These are phyloP conservation scores for Buceros bicornis DNA, from an alignment of 2,797 vertebrate species.

Conservation along the genomic window DNA sequence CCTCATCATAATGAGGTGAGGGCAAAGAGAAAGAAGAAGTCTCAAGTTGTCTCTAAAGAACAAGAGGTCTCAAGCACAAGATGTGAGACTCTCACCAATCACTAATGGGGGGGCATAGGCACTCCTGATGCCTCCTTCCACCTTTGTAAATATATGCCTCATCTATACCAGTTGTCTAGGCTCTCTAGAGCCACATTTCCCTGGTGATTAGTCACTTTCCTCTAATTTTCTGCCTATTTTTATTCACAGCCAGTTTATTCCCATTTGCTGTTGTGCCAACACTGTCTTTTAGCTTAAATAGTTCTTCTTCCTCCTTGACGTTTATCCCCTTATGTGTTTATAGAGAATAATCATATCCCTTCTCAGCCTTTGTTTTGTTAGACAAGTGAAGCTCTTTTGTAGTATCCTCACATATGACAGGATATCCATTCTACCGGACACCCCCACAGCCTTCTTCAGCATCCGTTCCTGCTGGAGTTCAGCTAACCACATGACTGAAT, in stretches of 20 bases:
- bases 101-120: accelerated
- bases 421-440: not conserved
- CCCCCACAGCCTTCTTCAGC: not conserved
- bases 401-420: not conserved
- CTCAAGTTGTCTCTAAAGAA: not conserved
- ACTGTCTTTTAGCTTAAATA: not conserved
- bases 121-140: not conserved
- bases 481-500: not conserved
- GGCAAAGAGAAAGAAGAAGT: not conserved
- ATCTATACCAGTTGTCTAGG: not conserved
- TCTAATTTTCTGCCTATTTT: not conserved
- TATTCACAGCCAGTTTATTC: not conserved
- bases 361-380: constrained; percentile 28
- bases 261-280: not conserved
- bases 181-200: not conserved
- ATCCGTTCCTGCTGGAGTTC: not conserved
- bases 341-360: constrained; percentile 18
- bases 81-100: not conserved
- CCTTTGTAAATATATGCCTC: not conserved
- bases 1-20: not conserved
- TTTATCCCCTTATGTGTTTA: constrained; percentile 10
- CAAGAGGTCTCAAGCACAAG: not conserved
- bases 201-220: not conserved
- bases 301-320: not conserved
- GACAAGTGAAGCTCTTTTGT: not conserved